These are phyloP conservation scores for Catharus fuscescens DNA, from an alignment of 2,113 vertebrate species.

Conservation along the genomic window DNA sequence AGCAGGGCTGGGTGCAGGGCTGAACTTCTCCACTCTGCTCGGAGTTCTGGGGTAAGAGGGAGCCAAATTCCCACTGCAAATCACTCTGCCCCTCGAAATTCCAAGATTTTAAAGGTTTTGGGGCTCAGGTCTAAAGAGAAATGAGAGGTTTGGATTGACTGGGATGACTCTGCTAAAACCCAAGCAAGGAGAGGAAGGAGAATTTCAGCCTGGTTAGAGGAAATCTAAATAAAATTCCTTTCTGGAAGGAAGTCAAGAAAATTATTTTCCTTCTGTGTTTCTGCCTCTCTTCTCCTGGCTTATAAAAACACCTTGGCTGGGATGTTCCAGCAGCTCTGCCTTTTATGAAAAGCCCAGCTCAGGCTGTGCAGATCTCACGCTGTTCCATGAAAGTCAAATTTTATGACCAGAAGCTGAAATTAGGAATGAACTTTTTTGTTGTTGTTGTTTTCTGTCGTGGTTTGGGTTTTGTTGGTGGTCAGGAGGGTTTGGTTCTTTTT, in stretches of 20 bases:
- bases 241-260: constrained; percentile 61
- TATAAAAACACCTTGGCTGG: constrained; percentile 59
- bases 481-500: not conserved
- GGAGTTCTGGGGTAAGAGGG: not conserved
- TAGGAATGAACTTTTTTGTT: constrained; percentile 1
- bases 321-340: constrained; percentile 30
- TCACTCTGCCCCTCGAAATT: fast-evolving
- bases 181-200: not conserved
- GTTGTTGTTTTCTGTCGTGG: not conserved
- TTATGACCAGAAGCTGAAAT: constrained; percentile 63
- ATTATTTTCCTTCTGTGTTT: constrained; percentile 63
- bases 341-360: constrained; percentile 39
- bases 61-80: not conserved
- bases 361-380: constrained; percentile 34
- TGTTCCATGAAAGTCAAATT: constrained; percentile 60
- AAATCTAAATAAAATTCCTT: constrained; percentile 38
- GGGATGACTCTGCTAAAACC: not conserved
- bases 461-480: not conserved
- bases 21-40: not conserved
- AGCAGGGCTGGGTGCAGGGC: not conserved
- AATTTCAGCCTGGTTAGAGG: not conserved
- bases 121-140: not conserved
- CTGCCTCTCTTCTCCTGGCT: constrained; percentile 61
- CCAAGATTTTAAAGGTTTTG: not conserved
- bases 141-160: not conserved